A percentile compares a stretch with the other conserved stretches of the same genome.
phyloP scores from a whole-genome alignment of 2,113 vertebrate species.

The Oncorhynchus kisutch region DNA sequence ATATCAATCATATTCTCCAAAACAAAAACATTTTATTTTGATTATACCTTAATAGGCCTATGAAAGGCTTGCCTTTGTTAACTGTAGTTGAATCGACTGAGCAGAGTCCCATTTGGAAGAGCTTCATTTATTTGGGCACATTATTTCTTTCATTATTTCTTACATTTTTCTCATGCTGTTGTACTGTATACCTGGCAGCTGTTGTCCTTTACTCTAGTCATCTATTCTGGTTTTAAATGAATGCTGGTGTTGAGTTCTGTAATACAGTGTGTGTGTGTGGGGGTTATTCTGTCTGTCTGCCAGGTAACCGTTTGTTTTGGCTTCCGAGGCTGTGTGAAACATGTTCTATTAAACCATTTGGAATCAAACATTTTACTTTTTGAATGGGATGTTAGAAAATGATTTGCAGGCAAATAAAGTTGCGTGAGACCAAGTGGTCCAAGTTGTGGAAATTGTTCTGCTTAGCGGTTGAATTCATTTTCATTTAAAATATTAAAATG shows the following conservation, averaged over 20 bases:
- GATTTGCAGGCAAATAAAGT: constrained; percentile 67
- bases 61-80: no score
- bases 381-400: constrained; percentile 67
- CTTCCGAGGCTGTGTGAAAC: constrained; percentile 52
- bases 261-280: no score
- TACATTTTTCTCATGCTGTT: constrained; percentile 30
- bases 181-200: constrained; percentile 19
- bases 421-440: constrained; percentile 48
- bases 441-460: constrained; percentile 49
- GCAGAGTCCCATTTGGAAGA: not conserved
- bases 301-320: constrained; percentile 59
- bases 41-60: no score
- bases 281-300: constrained; percentile 37
- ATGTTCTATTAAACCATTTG: constrained; percentile 50
- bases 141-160: constrained; percentile 29
- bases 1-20: not conserved
- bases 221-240: constrained; percentile 13
- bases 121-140: not conserved
- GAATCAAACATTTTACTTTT: constrained; percentile 59
- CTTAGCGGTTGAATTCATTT: constrained; percentile 62
- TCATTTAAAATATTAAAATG: constrained; percentile 46
- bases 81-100: not conserved
- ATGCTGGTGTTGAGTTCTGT: constrained; percentile 13
- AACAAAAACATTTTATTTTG: not conserved
- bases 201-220: constrained; percentile 1